Evolutionary conservation across 2,113 vertebrate genomes (phyloP).

Genomic region (Synodontis membranacea): DNA sequence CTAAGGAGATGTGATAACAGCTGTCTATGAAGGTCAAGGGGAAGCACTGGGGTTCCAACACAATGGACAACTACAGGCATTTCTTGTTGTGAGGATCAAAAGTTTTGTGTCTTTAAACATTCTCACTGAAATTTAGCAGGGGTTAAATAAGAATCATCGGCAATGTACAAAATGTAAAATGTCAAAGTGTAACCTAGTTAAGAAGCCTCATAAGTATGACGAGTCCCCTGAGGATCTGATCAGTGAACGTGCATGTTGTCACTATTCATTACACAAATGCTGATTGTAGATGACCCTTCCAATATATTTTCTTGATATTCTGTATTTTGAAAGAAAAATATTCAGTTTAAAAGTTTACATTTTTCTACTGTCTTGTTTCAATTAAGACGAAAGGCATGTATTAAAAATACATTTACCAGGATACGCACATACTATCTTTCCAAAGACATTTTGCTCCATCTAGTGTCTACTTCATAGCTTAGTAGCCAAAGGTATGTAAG

Average conservation of each 20-base stretch:
- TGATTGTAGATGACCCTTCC: not conserved
- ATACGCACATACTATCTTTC: not conserved
- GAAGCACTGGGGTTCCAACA: constrained; percentile 21
- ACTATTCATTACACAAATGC: not conserved
- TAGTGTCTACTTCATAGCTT: constrained; percentile 26
- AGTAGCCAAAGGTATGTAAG: not conserved
- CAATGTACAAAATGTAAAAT: not conserved
- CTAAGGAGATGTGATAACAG: constrained; percentile 49
- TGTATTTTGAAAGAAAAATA: not conserved
- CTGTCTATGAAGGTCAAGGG: constrained; percentile 39
- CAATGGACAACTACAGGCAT: constrained; percentile 19
- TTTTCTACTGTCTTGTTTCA: not conserved
- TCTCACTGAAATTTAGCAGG: not conserved
- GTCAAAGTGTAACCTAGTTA: not conserved
- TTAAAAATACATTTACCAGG: not conserved
- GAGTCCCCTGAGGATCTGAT: not conserved
- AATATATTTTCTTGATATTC: not conserved
- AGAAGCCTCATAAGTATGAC: not conserved
- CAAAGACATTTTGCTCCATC: constrained; percentile 41
- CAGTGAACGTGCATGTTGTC: not conserved
- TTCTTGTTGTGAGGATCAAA: not conserved
- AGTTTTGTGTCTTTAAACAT: not conserved
- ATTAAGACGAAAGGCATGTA: not conserved
- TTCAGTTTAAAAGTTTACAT: not conserved
- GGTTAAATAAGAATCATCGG: not conserved